phyloP scores from a whole-genome alignment of 1,140 invertebrate genomes.

The Zaprionus tsacasi region DNA sequence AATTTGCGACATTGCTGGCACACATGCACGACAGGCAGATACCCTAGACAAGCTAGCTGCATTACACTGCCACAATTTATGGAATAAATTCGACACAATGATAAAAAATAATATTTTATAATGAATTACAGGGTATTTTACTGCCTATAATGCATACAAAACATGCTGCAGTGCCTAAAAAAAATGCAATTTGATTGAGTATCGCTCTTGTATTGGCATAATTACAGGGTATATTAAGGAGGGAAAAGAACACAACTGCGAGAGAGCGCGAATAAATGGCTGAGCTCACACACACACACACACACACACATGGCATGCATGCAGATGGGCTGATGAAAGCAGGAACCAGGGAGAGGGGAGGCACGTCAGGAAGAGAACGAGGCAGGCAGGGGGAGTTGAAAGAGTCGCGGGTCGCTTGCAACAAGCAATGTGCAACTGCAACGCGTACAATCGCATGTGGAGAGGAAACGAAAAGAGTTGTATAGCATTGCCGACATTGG shows the following conservation, averaged over 20 bases:
- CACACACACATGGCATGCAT: conserved; percentile 37
- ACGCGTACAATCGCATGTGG: conserved; percentile 53
- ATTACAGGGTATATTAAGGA: conserved; percentile 10
- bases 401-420: conserved; percentile 12
- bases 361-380: too few relatives aligned
- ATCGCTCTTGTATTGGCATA: neutral
- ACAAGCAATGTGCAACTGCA: conserved; percentile 33
- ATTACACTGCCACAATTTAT: too few relatives aligned
- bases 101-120: too few relatives aligned
- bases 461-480: conserved; percentile 77
- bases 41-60: conserved; percentile 3
- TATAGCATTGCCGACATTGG: conserved; percentile 59
- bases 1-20: neutral
- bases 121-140: neutral
- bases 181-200: too few relatives aligned
- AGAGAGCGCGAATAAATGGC: conserved; percentile 65
- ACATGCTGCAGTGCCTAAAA: too few relatives aligned
- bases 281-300: conserved; percentile 44
- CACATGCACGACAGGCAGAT: conserved; percentile 10
- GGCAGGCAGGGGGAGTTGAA: neutral
- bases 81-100: too few relatives aligned
- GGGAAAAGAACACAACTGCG: conserved; percentile 20
- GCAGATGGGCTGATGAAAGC: conserved; percentile 29
- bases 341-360: neutral
- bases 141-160: too few relatives aligned